Evolutionary conservation across 2,797 vertebrate species (phyloP).

Genomic region (Bryconaethiops microstoma): DNA sequence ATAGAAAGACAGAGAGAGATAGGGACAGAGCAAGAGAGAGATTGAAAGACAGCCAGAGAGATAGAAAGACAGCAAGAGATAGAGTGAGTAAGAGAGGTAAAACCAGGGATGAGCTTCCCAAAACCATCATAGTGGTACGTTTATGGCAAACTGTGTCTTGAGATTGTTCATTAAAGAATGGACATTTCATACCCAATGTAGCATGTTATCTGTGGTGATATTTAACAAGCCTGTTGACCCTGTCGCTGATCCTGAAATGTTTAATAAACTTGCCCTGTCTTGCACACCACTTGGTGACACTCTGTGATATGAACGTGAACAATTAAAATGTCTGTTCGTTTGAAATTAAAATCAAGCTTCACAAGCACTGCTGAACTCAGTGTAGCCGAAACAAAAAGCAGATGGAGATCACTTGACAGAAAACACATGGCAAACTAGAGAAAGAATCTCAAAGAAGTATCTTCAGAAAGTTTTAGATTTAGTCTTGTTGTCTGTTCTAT

Average conservation of each 20-base stretch:
- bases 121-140: not conserved
- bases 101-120: not conserved
- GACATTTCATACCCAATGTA: not conserved
- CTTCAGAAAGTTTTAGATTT: too few species aligned
- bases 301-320: not conserved
- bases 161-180: not conserved
- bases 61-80: too few species aligned
- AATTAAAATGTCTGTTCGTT: not conserved
- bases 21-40: not conserved
- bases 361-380: not conserved
- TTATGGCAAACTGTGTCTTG: not conserved
- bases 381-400: too few species aligned
- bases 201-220: not conserved
- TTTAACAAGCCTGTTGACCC: not conserved
- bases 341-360: not conserved
- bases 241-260: not conserved
- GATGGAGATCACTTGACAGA: too few species aligned
- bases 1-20: not conserved
- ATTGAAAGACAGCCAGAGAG: too few species aligned
- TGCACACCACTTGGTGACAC: not conserved
- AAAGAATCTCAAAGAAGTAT: not conserved
- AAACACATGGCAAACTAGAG: too few species aligned
- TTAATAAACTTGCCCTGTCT: not conserved
- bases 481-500: too few species aligned
- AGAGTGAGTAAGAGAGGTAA: not conserved